Base-by-base conservation (phyloP, 2,797 vertebrate genomes). In the Acipenser transmontanus region DNA sequence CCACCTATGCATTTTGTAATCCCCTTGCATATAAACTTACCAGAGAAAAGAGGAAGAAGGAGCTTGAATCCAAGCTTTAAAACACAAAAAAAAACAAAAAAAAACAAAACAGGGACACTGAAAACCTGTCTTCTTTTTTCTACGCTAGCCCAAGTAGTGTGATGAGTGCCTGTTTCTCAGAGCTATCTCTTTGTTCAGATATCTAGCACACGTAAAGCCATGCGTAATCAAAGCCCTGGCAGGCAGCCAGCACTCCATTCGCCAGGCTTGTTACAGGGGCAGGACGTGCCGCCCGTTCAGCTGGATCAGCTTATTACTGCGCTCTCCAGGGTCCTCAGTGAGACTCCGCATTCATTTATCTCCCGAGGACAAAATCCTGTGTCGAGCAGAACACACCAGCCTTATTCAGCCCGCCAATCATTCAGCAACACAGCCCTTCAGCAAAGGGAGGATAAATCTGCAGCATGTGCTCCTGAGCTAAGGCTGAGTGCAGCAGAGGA, bases 181-280 rank as follows among this genome's bases (percentile, higher is more conserved):
- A 81, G 73, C 72, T 59, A 71, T 69, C 70, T 70, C 79, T 86
- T 88, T 87, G 81, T 84, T 80, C 67, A 2, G 8, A 49, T 12
- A 86, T 88, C 73, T 84, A 76, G 84, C 79, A 69, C 82, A 70
- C 1, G 3, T 72, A 62, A 49, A 74, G 69, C 69, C 74, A 80
- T 82, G 75, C 14, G 1, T 79, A 84, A 80, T 54, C 71, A 71
- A 70, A 65, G 65, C 52, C 2, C 12, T 84, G 91, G 84, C 84
- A 69, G 47, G 6, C 69, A 66, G 84, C 86, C 88, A 87, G 73
- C 57, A 61, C 75, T 74, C 67, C 71, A 80, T 79, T 83, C 81
- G 83, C 80, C 76, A 80, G 72, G 74, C 73, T 17, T 52, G 73
- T 63, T 52, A 72, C 7, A 73, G 76, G 77, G 71, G 77, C 73